A percentile compares a stretch with the other conserved stretches of the same genome.
These are phyloP conservation scores for Phalacrocorax pelagicus DNA, from an alignment of 2,113 vertebrate genomes.

Conservation along the genomic window DNA sequence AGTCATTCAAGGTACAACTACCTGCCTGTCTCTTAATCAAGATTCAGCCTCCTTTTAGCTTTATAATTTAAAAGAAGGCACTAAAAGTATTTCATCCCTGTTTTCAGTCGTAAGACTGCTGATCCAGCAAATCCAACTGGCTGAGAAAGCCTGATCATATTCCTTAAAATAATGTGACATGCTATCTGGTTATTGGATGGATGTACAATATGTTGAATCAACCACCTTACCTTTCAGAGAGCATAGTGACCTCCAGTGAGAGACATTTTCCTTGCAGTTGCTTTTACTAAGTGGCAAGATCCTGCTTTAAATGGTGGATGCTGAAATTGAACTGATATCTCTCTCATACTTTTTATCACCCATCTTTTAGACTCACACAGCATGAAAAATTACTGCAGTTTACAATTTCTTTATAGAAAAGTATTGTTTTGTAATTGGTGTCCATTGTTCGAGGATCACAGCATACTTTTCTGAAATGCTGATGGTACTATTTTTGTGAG, in stretches of 20 bases:
- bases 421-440: neutral
- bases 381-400: neutral
- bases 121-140: neutral
- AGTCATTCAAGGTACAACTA: neutral
- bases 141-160: neutral
- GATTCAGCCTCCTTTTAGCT: neutral
- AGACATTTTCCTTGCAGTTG: neutral
- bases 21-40: slow-evolving; percentile 34
- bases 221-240: neutral
- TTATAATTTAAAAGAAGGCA: slow-evolving; percentile 15
- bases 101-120: neutral
- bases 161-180: neutral
- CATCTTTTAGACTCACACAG: neutral
- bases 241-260: slow-evolving; percentile 13
- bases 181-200: neutral
- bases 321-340: neutral
- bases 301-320: neutral
- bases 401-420: neutral
- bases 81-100: slow-evolving; percentile 13
- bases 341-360: neutral
- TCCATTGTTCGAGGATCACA: neutral
- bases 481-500: neutral
- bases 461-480: neutral
- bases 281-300: neutral
- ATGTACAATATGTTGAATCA: neutral